Evolutionary conservation across 2,888 invertebrate species (phyloP).

Genomic region (Atrina japonica): DNA sequence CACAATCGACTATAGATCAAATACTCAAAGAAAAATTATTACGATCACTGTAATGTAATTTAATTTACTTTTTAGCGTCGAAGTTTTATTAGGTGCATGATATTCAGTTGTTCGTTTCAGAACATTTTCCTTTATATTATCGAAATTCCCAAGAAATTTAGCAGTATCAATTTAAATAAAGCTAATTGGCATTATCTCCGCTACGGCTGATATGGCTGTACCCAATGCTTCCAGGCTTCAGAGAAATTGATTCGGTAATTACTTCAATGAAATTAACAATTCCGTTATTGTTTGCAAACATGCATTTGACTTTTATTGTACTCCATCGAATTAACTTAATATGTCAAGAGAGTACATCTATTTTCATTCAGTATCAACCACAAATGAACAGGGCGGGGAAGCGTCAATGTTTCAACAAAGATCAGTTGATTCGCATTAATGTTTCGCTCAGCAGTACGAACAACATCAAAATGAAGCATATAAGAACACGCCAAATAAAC

Average conservation of each 20-base stretch:
- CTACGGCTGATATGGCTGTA: too few relatives aligned
- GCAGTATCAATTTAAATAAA: conserved; percentile 45
- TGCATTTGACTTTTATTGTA: conserved; percentile 13
- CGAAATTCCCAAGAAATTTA: conserved; percentile 39
- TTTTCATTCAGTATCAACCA: too few relatives aligned
- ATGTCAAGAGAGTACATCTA: too few relatives aligned
- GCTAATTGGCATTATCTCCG: conserved; percentile 45
- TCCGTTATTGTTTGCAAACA: conserved; percentile 19
- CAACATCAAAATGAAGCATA: too few relatives aligned
- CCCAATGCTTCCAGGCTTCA: not conserved
- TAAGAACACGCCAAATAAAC: too few relatives aligned
- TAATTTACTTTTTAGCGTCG: conserved; percentile 15
- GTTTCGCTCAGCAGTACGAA: too few relatives aligned
- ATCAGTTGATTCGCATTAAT: too few relatives aligned
- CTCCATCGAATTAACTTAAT: conserved; percentile 4
- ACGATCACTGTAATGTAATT: conserved; percentile 10
- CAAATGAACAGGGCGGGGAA: too few relatives aligned
- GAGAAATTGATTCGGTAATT: conserved; percentile 33
- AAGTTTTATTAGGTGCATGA: too few relatives aligned
- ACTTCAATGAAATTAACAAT: conserved; percentile 24
- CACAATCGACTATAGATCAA: not conserved
- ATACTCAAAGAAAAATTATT: conserved; percentile 13
- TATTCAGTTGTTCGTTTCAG: conserved; percentile 2
- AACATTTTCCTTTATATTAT: conserved; percentile 37
- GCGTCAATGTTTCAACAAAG: too few relatives aligned